phyloP scores from a whole-genome alignment of 2,113 vertebrate species.

The Phyllopteryx taeniolatus region DNA sequence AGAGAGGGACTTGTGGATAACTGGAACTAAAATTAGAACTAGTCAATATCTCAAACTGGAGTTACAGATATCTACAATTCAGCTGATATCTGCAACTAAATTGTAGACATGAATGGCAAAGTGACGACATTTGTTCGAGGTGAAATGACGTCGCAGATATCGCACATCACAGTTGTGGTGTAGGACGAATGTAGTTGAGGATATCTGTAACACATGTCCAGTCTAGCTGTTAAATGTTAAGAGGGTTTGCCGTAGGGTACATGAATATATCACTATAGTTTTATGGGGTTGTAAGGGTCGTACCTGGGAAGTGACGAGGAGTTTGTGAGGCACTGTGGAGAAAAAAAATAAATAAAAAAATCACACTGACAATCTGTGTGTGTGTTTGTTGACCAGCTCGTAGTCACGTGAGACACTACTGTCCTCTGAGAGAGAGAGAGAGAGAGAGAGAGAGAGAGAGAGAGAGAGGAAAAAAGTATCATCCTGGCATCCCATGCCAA shows the following conservation, averaged over 20 bases:
- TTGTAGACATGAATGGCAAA: too few species aligned
- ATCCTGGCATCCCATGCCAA: slow-evolving; percentile 36
- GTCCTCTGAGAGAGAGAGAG: background rate
- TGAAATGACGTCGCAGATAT: too few species aligned
- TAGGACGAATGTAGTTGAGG: too few species aligned
- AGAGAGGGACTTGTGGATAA: background rate
- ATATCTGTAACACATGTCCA: too few species aligned
- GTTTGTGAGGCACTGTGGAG: slow-evolving; percentile 15
- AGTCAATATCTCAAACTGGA: background rate
- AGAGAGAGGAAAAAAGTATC: slow-evolving; percentile 4
- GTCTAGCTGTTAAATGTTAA: too few species aligned
- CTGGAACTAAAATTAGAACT: background rate
- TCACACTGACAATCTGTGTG: background rate
- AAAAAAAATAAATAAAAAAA: slow-evolving; percentile 6
- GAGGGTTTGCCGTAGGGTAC: too few species aligned
- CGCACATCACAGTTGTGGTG: too few species aligned
- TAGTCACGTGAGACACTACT: background rate
- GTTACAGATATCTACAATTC: background rate
- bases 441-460: background rate
- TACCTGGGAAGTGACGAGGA: slow-evolving; percentile 21
- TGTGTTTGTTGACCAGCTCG: background rate
- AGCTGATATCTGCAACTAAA: too few species aligned
- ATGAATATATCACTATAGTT: background rate
- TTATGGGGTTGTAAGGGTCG: background rate
- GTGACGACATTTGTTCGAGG: too few species aligned